Percentiles rank a stretch among this genome's conserved stretches.
Conservation (phyloP, 2,888 invertebrate species). For the Odontomyia ornata region DNA sequence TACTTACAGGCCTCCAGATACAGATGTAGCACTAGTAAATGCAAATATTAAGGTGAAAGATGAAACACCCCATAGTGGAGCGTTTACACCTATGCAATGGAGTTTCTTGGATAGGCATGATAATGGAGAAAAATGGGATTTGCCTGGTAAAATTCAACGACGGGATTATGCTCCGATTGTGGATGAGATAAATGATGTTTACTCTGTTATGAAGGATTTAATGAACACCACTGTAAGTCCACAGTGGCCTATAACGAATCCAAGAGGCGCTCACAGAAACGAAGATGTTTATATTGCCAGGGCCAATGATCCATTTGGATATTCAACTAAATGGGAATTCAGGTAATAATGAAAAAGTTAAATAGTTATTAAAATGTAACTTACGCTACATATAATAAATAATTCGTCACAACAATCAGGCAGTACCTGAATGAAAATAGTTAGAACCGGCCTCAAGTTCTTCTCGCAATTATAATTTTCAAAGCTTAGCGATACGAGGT, state of each 20-base stretch:
- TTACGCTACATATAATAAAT: no score
- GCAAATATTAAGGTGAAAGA: neutral
- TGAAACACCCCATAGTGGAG: constrained; percentile 49
- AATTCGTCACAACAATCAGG: no score
- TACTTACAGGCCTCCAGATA: neutral
- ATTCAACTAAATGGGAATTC: constrained; percentile 61
- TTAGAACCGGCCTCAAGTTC: no score
- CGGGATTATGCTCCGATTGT: neutral
- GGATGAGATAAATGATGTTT: constrained; percentile 36
- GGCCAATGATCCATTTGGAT: constrained; percentile 62
- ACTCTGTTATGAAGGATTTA: constrained; percentile 37
- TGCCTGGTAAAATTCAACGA: constrained; percentile 47
- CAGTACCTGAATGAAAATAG: no score
- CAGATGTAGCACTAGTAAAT: constrained; percentile 20
- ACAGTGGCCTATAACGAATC: constrained; percentile 51
- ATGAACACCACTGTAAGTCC: constrained; percentile 50
- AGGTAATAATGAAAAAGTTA: constrained; percentile 54
- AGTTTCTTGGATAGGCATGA: constrained; percentile 28
- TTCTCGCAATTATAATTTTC: no score
- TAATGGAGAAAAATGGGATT: constrained; percentile 45
- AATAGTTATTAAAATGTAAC: no score
- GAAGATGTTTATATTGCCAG: constrained; percentile 59
- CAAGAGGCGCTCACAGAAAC: constrained; percentile 48
- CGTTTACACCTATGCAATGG: constrained; percentile 2
- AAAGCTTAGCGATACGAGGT: no score